Evolutionary conservation across 2,888 invertebrate species (phyloP).

Genomic region (Conistra vaccinii): DNA sequence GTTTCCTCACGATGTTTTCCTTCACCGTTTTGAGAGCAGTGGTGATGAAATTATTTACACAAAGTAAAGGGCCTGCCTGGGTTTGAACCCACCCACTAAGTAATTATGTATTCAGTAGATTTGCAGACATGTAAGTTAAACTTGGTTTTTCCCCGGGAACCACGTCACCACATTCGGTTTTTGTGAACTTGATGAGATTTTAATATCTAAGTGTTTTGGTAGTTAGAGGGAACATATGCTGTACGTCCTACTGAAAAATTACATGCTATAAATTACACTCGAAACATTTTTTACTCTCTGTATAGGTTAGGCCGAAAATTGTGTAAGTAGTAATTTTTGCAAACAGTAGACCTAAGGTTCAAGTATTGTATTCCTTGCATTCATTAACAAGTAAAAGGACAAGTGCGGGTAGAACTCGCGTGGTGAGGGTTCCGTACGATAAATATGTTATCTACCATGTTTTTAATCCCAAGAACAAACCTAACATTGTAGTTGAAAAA

Average conservation of each 20-base stretch:
- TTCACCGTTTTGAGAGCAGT: too few relatives aligned
- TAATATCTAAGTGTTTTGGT: conserved; percentile 38
- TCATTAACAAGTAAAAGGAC: background rate
- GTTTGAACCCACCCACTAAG: too few relatives aligned
- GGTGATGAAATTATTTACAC: too few relatives aligned
- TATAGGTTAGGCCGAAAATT: background rate
- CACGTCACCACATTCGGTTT: conserved; percentile 11
- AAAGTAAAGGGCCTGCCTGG: too few relatives aligned
- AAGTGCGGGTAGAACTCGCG: too few relatives aligned
- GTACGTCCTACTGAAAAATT: background rate
- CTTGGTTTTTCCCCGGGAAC: conserved; percentile 10
- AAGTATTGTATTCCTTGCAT: background rate
- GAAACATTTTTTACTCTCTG: conserved; percentile 1
- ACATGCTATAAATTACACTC: background rate
- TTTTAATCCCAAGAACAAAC: too few relatives aligned
- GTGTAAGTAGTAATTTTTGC: background rate
- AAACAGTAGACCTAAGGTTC: background rate
- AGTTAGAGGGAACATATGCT: conserved; percentile 14
- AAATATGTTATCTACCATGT: too few relatives aligned
- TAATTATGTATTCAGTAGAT: conserved; percentile 1
- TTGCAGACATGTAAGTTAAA: conserved; percentile 1
- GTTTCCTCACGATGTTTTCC: too few relatives aligned
- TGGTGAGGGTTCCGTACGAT: too few relatives aligned
- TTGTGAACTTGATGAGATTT: conserved; percentile 40
- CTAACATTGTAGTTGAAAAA: too few relatives aligned